These are phyloP conservation scores for Drosophila erecta DNA, from an alignment of 1,140 invertebrate species.

Conservation along the genomic window DNA sequence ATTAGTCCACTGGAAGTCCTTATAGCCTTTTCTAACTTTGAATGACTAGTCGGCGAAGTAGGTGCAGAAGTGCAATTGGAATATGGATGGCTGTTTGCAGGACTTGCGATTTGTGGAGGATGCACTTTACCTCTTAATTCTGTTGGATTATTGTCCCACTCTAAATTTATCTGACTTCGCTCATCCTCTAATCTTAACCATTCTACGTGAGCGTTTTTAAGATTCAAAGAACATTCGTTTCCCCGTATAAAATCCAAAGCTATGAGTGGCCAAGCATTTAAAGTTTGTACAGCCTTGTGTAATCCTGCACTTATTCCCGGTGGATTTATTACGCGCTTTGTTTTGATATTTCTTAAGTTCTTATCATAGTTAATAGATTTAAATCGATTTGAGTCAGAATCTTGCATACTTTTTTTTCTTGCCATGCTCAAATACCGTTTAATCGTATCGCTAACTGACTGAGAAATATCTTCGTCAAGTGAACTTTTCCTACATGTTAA, in stretches of 20 bases:
- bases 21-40: slow-evolving; percentile 32
- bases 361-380: slow-evolving; percentile 95
- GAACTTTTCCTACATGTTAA: slow-evolving; percentile 87
- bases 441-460: slow-evolving; percentile 93
- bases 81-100: not conserved
- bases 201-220: slow-evolving; percentile 56
- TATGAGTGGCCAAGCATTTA: slow-evolving; percentile 89
- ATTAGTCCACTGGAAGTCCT: slow-evolving; percentile 64
- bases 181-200: slow-evolving; percentile 64
- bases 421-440: slow-evolving; percentile 93
- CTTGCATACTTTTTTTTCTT: slow-evolving; percentile 92
- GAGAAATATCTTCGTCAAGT: slow-evolving; percentile 92
- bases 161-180: slow-evolving; percentile 50
- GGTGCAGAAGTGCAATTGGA: slow-evolving; percentile 43
- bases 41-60: slow-evolving; percentile 59
- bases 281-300: slow-evolving; percentile 90
- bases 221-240: slow-evolving; percentile 42
- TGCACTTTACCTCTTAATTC: slow-evolving; percentile 2
- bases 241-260: slow-evolving; percentile 70
- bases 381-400: slow-evolving; percentile 90
- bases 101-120: not conserved
- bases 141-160: slow-evolving; percentile 43
- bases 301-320: slow-evolving; percentile 90
- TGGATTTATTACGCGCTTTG: slow-evolving; percentile 90
- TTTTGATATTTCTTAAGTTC: slow-evolving; percentile 92